Evolutionary conservation across 2,113 vertebrate genomes (phyloP).

Genomic region (Notarius lentiginosus): DNA sequence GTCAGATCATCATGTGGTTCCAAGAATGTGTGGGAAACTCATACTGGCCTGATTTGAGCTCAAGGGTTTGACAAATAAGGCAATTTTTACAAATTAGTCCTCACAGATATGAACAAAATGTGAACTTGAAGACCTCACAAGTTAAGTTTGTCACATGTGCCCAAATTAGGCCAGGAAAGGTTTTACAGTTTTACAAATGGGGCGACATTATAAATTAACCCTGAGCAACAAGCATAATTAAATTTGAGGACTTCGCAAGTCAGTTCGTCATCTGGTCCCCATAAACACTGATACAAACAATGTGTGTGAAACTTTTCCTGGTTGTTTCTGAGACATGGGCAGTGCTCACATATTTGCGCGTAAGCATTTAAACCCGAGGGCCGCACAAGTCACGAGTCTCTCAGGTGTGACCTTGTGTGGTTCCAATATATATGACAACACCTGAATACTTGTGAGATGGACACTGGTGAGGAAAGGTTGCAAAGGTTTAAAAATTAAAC

Average conservation of each 20-base stretch:
- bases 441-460: conserved; percentile 10
- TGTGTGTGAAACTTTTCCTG: not conserved
- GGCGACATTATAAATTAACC: not conserved
- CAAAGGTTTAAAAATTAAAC: conserved; percentile 16
- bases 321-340: not conserved
- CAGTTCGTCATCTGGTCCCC: not conserved
- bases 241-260: not conserved
- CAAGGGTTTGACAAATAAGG: conserved; percentile 8
- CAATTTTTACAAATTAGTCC: not conserved
- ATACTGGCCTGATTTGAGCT: not conserved
- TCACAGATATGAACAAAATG: conserved; percentile 2
- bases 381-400: not conserved
- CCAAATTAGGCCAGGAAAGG: not conserved
- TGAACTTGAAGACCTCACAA: not conserved
- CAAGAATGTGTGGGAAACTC: conserved; percentile 23
- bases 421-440: not conserved
- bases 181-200: not conserved
- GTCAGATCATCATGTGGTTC: not conserved
- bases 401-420: conserved; percentile 9
- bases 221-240: not conserved
- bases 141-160: not conserved
- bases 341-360: not conserved
- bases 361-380: not conserved
- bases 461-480: not conserved
- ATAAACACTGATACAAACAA: not conserved